Evolutionary conservation across 2,888 invertebrate genomes (phyloP).

Genomic region (Odontomyia ornata): DNA sequence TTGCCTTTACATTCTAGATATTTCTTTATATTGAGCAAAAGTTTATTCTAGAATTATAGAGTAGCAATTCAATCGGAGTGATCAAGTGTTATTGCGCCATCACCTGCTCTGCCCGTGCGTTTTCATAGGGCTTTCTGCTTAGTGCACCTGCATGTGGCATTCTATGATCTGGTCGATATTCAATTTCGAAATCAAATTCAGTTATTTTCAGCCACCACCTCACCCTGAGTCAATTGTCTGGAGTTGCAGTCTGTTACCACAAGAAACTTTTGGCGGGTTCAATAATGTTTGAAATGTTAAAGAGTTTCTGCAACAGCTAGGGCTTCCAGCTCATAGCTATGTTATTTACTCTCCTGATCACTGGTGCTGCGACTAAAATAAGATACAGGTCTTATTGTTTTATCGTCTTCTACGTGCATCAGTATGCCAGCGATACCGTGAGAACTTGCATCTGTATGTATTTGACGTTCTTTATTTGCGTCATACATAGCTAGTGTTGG

Average conservation of each 20-base stretch:
- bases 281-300: neutral
- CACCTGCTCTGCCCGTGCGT: neutral
- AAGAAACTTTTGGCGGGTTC: neutral
- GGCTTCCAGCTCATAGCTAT: neutral
- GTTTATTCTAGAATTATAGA: too few species aligned
- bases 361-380: neutral
- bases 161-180: neutral
- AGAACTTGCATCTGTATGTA: constrained; percentile 13
- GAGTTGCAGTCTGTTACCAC: neutral
- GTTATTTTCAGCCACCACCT: constrained; percentile 1
- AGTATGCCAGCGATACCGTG: constrained; percentile 10
- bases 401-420: neutral
- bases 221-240: neutral
- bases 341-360: neutral
- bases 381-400: neutral
- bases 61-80: too few species aligned
- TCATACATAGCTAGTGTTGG: neutral
- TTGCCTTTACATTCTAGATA: too few species aligned
- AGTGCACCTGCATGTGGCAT: neutral
- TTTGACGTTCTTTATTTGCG: neutral
- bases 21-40: too few species aligned
- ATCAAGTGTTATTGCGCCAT: neutral
- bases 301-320: neutral
- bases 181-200: neutral
- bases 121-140: neutral